Evolutionary conservation across 2,113 vertebrate species (phyloP), one percentile per base, ranked within the genome.

Genomic region (Podiceps cristatus): DNA sequence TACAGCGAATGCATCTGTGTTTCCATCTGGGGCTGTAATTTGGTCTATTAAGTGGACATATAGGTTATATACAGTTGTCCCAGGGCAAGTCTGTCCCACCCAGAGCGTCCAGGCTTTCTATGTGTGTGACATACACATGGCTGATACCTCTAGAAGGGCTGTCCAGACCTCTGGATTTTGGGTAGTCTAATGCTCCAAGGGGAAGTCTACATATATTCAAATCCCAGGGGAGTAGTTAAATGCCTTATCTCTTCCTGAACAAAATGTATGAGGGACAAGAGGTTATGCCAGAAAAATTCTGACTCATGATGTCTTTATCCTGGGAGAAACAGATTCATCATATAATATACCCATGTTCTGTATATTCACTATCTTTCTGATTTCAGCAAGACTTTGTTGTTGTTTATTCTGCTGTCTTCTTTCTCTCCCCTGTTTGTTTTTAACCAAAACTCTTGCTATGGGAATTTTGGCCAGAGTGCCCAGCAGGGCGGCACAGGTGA

Each of bases 81-180:
- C 1, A 2, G 33, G 52, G 20, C 28, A 33, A 56, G 18, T 27
- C 28, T 72, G 18, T 40, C 29, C 60, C 11, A 23, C 37, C 7
- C n/a, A 47, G 42, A 63, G 47, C 2, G 2, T 69, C 28, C 28
- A 47, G 69, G 25, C 25, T 85, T 29, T 56, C 6, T 72, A 29
- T 2, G 1, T 10, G 8, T 58, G 40, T 71, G 35, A 29, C 2
- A 1, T 33, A 35, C 14, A 8, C 0, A 0, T 23, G 15, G 45
- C 31, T 66, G 78, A 60, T 44, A 6, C 23, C 45, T 60, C 27
- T 35, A 72, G 40, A 76, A 88, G 18, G 16, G 27, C 35, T 93
- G 28, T 64, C 20, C 31, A 80, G 20, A 40, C 18, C 14, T 42
- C 20, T 40, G 40, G 20, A 47, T 79, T 63, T 66, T 44, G 15